These are phyloP conservation scores for Pyrrhosoma nymphula DNA, from an alignment of 2,888 invertebrate species.

Conservation along the genomic window DNA sequence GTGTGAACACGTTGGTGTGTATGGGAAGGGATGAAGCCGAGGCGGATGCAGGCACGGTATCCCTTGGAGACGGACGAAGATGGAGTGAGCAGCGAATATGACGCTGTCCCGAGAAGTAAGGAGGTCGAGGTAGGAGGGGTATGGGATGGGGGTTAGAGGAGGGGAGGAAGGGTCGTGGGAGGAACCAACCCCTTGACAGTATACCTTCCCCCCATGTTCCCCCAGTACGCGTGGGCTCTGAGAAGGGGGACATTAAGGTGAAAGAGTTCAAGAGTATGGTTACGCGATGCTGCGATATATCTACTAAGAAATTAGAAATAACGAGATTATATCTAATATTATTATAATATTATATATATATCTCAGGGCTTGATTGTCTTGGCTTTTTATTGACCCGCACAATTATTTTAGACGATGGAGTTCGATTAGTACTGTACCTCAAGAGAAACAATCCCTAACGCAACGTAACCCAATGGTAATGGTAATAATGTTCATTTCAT, in stretches of 20 bases:
- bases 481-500: too few relatives aligned
- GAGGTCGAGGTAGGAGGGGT: neutral
- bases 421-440: too few relatives aligned
- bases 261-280: neutral
- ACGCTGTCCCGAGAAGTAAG: neutral
- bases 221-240: neutral
- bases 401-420: too few relatives aligned
- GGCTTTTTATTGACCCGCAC: too few relatives aligned
- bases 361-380: too few relatives aligned
- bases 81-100: slow-evolving; percentile 49
- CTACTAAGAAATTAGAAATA: too few relatives aligned
- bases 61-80: slow-evolving; percentile 52
- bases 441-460: too few relatives aligned
- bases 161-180: neutral
- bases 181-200: neutral
- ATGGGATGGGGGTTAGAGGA: neutral
- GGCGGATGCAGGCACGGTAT: neutral
- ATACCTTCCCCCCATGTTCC: neutral
- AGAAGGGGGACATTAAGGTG: neutral
- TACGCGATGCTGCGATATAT: too few relatives aligned
- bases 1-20: too few relatives aligned
- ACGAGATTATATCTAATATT: too few relatives aligned
- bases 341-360: too few relatives aligned
- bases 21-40: neutral
- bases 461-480: too few relatives aligned